phyloP scores from a whole-genome alignment of 1,140 invertebrate species.

The Aphaenogaster floridana region DNA sequence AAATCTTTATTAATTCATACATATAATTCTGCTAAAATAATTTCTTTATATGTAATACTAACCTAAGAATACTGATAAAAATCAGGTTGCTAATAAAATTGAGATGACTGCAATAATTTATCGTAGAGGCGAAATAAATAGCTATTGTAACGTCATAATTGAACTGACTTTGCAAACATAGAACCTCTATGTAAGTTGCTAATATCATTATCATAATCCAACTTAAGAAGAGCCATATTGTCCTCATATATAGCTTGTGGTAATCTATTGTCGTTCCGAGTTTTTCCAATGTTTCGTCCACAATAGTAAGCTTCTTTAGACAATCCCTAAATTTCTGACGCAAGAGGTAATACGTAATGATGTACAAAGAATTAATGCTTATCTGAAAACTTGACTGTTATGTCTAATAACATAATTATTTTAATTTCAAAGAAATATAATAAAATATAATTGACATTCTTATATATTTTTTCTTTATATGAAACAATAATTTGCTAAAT shows the following conservation, averaged over 20 bases:
- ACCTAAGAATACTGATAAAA: slow-evolving; percentile 16
- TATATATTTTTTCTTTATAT: neutral
- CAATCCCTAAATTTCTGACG: slow-evolving; percentile 3
- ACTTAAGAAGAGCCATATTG: neutral
- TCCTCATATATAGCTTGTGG: neutral
- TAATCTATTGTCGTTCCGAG: slow-evolving; percentile 15
- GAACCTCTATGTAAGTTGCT: neutral
- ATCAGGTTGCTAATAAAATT: neutral
- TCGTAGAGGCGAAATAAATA: neutral
- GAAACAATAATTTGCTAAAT: neutral
- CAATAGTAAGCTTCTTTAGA: neutral
- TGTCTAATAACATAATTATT: neutral
- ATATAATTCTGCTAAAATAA: neutral
- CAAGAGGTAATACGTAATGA: neutral
- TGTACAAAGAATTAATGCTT: neutral
- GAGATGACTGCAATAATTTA: neutral
- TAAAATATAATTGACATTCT: neutral
- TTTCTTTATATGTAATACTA: neutral
- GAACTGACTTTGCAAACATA: neutral
- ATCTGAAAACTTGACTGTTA: neutral
- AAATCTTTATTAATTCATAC: neutral
- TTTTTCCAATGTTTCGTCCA: slow-evolving; percentile 2
- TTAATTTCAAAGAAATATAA: neutral
- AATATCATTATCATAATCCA: neutral
- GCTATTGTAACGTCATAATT: neutral